Base-by-base conservation (phyloP, 2,797 vertebrate genomes). In the Pseudomugil tenellus region DNA sequence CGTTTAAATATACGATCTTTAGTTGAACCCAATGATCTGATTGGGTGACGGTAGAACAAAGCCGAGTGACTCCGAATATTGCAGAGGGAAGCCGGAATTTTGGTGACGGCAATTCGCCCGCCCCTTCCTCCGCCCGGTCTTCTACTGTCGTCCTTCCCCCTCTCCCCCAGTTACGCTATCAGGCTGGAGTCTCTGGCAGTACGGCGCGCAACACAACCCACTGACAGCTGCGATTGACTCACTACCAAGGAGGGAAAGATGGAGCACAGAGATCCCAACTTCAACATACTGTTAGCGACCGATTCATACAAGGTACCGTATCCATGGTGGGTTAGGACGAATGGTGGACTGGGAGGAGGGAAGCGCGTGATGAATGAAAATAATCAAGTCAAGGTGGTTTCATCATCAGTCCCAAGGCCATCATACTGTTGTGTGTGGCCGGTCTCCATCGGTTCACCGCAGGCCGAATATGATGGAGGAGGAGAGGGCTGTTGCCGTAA, bases 281-380 rank as follows among this genome's bases (percentile, higher is more conserved):
- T 98, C 94, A 98, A 95, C 83, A 96, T 98, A 74, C 82, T 99
- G 79, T 67, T 99, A 60, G 96, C 96, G 58, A 98, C 97, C 17
- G 97, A 99, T 58, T 99, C 97, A 3, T 99, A 99, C 91, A 98
- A 98, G 97, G 97, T 98, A 92, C 63, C 55, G 68, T 58, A 19
- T 48, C 14, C 14, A 12, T 4, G n/a, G 25, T 1, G 60, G 28
- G 19, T 11, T 32, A 12, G 35, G 11, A 35, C 29, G 6, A 28
- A n/a, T 2, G 41, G 48, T 16, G 54, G 67, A 14, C 13, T 6
- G 54, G 64, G 58, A 9, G 56, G 25, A 17, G 56, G 58, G 49
- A 56, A 34, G 35, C 67, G 67, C 64, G 32, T 75, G 65, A 65
- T 74, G 77, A 75, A 63, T 70, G 70, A 54, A 76, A 70, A 86